Percentiles rank a stretch among this genome's conserved stretches.
These are phyloP conservation scores for Spodoptera frugiperda DNA, from an alignment of 1,140 invertebrate species.

Conservation along the genomic window DNA sequence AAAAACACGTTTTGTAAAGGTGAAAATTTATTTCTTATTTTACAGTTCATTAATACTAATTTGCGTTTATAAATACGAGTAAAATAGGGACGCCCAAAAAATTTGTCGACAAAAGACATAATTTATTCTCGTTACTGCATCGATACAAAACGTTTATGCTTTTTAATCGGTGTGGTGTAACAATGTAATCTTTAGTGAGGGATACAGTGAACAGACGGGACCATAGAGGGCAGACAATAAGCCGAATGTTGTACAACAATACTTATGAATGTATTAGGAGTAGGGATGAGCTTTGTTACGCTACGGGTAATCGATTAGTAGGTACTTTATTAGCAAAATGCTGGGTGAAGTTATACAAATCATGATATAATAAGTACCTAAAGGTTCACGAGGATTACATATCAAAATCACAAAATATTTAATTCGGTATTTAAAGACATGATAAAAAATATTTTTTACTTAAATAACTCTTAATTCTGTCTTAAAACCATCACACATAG, in stretches of 20 bases:
- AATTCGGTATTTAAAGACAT: no score
- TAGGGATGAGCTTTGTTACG: constrained; percentile 59
- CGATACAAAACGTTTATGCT: constrained; percentile 59
- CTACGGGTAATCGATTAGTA: neutral
- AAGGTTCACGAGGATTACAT: no score
- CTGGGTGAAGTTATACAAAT: no score
- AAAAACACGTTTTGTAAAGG: neutral
- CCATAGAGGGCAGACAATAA: constrained; percentile 70
- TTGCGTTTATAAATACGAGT: constrained; percentile 39
- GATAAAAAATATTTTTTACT: no score
- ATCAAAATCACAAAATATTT: no score
- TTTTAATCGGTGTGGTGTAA: constrained; percentile 75
- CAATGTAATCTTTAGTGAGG: constrained; percentile 74
- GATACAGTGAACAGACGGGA: constrained; percentile 63
- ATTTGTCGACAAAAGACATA: constrained; percentile 54
- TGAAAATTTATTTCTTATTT: constrained; percentile 18
- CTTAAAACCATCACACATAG: no score
- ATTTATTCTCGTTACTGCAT: constrained; percentile 71
- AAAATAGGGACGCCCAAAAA: constrained; percentile 49
- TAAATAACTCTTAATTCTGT: no score
- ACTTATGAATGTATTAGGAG: constrained; percentile 67
- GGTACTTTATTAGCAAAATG: neutral
- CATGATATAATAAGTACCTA: no score
- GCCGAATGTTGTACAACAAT: constrained; percentile 78
- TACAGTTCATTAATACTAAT: constrained; percentile 43